Base-by-base conservation (phyloP, 2,888 invertebrate genomes). In the Calameuta filiformis region DNA sequence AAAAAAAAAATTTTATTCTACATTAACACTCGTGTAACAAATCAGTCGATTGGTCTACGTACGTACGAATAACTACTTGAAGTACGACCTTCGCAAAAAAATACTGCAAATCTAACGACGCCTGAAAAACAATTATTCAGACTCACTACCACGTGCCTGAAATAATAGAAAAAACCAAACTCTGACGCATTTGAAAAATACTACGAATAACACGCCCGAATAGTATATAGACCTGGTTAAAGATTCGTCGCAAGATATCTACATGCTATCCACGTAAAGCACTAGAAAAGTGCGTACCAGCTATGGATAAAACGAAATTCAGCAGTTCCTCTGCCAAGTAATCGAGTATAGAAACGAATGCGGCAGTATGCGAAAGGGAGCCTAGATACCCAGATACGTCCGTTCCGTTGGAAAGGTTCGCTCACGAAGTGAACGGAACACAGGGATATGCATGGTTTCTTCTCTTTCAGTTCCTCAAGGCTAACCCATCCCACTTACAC, bases 401-500 rank as follows among this genome's bases (percentile, higher is more conserved):
- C 35, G 74, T 74, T 74, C 4, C 35, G 35, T 74, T 23, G 37
- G 74, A 74, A 37, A 34, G 74, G 35, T 37, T 30, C 23, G 30
- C 30, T 74, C 74, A 37, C 37, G 74, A 80, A 83, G 83, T 81
- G 83, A 84, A 81, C 83, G 82, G 82, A 81, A 82, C 69, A 77
- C 75, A 77, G 77, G 73, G 77, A 80, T 81, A 81, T 71, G 34
- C 34, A 71, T 71, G 79, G 77, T 83, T 82, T 78, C 77, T 81
- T 81, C 81, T 81, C 82, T 80, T 84, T 81, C 78, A 78, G 78
- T 81, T 82, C 80, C 81, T 85, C 85, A 86, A 86, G 85, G 85
- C 84, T 85, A 84, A 85, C 81, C 83, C 84, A 83, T 85, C 84
- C 82, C 83, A 82, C 82, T 81, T 77, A 79, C 79, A 81, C 79